A percentile compares a stretch with the other conserved stretches of the same genome.
These are phyloP conservation scores for Galendromus occidentalis DNA, from an alignment of 1,140 invertebrate species.

Conservation along the genomic window DNA sequence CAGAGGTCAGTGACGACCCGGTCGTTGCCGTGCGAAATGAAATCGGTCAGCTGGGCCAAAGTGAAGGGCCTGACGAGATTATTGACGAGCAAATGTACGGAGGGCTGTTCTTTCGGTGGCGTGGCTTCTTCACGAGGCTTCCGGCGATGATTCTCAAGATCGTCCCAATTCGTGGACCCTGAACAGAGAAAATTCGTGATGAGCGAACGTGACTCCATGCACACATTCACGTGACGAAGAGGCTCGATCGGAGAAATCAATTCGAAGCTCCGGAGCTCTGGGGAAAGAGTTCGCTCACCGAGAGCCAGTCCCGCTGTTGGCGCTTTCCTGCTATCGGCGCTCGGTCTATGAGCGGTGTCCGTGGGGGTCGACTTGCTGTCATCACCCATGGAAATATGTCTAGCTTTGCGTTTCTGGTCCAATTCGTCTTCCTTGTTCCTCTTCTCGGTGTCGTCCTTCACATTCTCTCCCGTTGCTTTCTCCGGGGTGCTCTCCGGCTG, in stretches of 20 bases:
- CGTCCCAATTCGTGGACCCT: neutral
- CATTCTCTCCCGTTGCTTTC: no score
- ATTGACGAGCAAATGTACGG: neutral
- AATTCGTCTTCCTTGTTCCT: neutral
- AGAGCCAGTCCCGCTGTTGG: neutral
- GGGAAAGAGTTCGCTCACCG: neutral
- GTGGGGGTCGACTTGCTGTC: neutral
- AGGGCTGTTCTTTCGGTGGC: neutral
- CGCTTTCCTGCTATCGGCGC: neutral
- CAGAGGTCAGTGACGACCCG: neutral
- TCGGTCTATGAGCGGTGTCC: neutral
- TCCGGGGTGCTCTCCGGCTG: neutral
- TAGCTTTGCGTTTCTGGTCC: neutral
- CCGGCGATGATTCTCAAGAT: neutral
- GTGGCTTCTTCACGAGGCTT: neutral
- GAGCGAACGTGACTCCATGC: no score
- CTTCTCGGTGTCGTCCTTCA: neutral
- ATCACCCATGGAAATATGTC: slow-evolving; percentile 8
- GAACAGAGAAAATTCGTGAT: no score
- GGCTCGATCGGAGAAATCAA: no score
- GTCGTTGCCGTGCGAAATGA: neutral
- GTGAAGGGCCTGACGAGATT: neutral
- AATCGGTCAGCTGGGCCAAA: neutral
- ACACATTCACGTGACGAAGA: no score
- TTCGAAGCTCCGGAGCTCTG: no score